These are phyloP conservation scores for Nansenia antarctica DNA, from an alignment of 2,113 vertebrate genomes.

Conservation along the genomic window DNA sequence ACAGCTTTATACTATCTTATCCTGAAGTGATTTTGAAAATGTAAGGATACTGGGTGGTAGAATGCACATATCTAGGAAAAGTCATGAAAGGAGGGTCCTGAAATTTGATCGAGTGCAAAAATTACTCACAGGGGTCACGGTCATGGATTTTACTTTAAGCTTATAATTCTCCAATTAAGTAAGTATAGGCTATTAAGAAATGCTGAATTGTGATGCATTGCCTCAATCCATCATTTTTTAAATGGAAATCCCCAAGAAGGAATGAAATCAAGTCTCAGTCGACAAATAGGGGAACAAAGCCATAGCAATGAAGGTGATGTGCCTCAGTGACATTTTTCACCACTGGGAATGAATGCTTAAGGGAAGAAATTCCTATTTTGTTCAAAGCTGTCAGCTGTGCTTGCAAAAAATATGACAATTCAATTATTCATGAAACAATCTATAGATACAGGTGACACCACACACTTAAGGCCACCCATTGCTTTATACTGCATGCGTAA, in stretches of 20 bases:
- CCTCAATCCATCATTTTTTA: constrained; percentile 50
- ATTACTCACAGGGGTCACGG: too few species aligned
- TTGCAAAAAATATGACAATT: too few species aligned
- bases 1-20: too few species aligned
- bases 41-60: too few species aligned
- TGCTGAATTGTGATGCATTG: constrained; percentile 55
- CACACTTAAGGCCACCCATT: too few species aligned
- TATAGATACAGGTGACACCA: too few species aligned
- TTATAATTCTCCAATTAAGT: constrained; percentile 56
- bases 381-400: not conserved
- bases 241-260: constrained; percentile 38
- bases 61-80: too few species aligned
- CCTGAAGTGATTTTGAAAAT: too few species aligned
- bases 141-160: not conserved
- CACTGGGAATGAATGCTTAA: not conserved
- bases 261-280: constrained; percentile 38
- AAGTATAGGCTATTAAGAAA: constrained; percentile 49
- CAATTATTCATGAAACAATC: too few species aligned
- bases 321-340: not conserved
- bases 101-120: too few species aligned
- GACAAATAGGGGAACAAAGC: constrained; percentile 15
- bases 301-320: constrained; percentile 15
- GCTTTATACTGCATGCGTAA: too few species aligned
- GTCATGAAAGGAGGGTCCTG: too few species aligned
- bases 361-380: not conserved